Evolutionary conservation across 2,888 invertebrate genomes (phyloP).

Genomic region (Lithophane ornitopus): DNA sequence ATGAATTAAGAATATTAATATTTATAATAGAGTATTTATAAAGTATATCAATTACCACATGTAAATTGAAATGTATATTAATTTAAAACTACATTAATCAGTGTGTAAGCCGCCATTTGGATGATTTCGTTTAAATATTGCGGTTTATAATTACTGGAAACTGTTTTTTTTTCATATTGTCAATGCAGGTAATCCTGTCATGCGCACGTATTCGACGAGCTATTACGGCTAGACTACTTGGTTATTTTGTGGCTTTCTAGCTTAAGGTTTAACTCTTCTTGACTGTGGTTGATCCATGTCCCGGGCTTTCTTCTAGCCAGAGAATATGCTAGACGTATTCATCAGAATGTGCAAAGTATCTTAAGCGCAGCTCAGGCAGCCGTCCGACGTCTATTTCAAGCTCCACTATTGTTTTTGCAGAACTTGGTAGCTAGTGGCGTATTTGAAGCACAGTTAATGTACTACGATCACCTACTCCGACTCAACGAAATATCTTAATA

Average conservation of each 20-base stretch:
- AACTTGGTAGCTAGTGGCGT: neutral
- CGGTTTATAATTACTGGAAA: conserved; percentile 12
- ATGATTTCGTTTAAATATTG: conserved; percentile 24
- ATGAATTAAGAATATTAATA: conserved; percentile 4
- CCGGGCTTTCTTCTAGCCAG: neutral
- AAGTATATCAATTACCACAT: conserved; percentile 7
- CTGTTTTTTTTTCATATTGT: neutral
- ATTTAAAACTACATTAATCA: conserved; percentile 28
- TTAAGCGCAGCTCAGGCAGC: neutral
- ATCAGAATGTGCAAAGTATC: neutral
- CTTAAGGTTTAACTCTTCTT: neutral
- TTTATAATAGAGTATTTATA: neutral
- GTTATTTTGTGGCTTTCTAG: neutral
- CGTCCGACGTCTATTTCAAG: too few relatives aligned
- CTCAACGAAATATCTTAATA: neutral
- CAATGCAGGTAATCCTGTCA: neutral
- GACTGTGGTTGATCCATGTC: too few relatives aligned
- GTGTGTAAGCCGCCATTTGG: conserved; percentile 31
- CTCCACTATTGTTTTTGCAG: neutral
- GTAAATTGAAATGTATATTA: conserved; percentile 25
- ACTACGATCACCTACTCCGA: neutral
- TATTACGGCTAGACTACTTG: neutral
- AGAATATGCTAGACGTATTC: neutral
- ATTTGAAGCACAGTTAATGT: neutral
- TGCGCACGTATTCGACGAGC: neutral